Base-by-base conservation (phyloP, 92 coral and sea anemone genomes). In the Heliopora coerulea region DNA sequence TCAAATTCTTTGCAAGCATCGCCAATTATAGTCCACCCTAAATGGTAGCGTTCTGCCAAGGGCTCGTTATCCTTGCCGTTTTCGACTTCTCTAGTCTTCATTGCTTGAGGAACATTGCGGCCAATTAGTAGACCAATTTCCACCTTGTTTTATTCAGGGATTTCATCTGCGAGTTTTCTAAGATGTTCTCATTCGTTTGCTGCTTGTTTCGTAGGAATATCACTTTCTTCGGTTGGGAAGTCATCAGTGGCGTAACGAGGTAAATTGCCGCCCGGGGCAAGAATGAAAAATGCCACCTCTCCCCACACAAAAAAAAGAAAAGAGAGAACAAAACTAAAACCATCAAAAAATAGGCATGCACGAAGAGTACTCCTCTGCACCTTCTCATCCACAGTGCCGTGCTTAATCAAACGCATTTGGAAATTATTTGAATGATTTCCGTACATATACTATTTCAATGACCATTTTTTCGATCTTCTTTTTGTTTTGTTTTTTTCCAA, bases 51-150 rank as follows among this genome's bases (percentile, higher is more conserved):
- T 27, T 68, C 75, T 3, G 75, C 60, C 75, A 59, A 68, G 19
- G 75, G 60, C 26, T 68, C 75, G 1, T 68, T 42, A 19, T 41
- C 56, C 18, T 21, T 31, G 40, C 75, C 75, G 32, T 49, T 39
- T 23, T 54, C 46, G 46, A 56, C 39, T 24, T 48, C 29, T 27
- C 59, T 56, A 14, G 78, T 42, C 57, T 56, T 18, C 46, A 73
- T 54, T 19, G 78, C 78, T 34, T 57, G 42, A 15, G 82, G 84
- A 19, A 80, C 83, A 23, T 84, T 84, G 30, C 82, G 78, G 35
- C 82, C 85, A 32, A 84, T 80, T 13, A 80, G 30, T 77, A 83
- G 46, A 12, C 91, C 91, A 39, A 83, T 87, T 31, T 87, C 85
- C 1, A 78, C 61, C 26, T 74, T 40, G 32, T 75, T 80, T 20